Evolutionary conservation across 2,113 vertebrate genomes (phyloP), one percentile per base, ranked within the genome.

Genomic region (Canis aureus): DNA sequence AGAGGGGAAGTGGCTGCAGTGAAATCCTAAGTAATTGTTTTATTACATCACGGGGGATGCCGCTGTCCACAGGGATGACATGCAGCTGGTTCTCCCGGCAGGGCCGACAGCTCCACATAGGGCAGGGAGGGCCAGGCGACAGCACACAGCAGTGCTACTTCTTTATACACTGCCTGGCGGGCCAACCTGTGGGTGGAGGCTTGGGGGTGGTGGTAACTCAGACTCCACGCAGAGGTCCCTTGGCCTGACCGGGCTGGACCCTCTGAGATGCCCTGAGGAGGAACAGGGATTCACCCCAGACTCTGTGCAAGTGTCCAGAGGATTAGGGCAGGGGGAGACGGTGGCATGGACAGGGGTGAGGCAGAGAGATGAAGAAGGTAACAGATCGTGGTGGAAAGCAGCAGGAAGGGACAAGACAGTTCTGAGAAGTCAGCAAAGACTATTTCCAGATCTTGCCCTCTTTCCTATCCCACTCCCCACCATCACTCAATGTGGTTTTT

Each of bases 41-140:
- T 99, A 99, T 99, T 99, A 99, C 99, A 99, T 99, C 99, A 99
- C 99, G 99, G 99, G 99, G 99, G 99, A 99, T 99, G 99, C 99
- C 98, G 95, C 99, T 99, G 99, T 99, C 99, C 99, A 99, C 99
- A 99, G 99, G 99, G 99, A 99, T 99, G 99, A 99, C 99, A 99
- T 99, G 99, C 99, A 99, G 99, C 99, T 99, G 99, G 99, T 99
- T 96, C 99, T 74, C 35, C 11, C 7, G 73, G 13, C n/a, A 69
- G 67, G 43, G 43, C 99, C 98, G 99, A 99, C 98, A 98, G 99
- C 99, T 98, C 98, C 94, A 99, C 98, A 99, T 99, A 99, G n/a
- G 99, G 99, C 98, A 98, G 99, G 99, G 99, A 99, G 98, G 99
- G 99, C 99, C 99, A 98, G 99, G 99, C 99, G 99, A 99, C 99